Percentiles rank a stretch among this genome's conserved stretches.
phyloP scores from a whole-genome alignment of 1,140 invertebrate species.

The Eulimnadia texana region DNA sequence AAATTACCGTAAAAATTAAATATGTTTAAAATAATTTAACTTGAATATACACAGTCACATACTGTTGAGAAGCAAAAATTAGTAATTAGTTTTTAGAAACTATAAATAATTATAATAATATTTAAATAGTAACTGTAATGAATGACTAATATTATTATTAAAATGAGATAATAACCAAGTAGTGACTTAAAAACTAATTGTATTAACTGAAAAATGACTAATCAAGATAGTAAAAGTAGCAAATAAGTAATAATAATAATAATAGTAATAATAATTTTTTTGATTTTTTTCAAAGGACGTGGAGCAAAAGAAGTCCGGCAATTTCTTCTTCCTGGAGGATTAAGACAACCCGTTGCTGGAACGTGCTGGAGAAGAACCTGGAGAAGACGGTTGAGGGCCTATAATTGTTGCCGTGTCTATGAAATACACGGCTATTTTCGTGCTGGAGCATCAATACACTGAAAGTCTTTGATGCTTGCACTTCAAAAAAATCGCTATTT shows the following conservation, averaged over 20 bases:
- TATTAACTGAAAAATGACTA: no score
- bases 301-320: conserved; percentile 91
- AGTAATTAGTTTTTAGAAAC: not conserved
- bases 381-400: not conserved
- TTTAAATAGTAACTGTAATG: not conserved
- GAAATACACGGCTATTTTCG: not conserved
- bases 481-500: no score
- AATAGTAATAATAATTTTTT: not conserved
- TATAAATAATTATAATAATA: not conserved
- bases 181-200: no score
- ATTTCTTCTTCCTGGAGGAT: conserved; percentile 98
- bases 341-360: no score
- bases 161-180: no score
- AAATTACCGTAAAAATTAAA: conserved; percentile 16
- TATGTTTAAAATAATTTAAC: conserved; percentile 13
- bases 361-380: no score
- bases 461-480: not conserved
- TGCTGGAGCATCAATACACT: not conserved
- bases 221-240: no score
- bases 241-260: no score
- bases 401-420: not conserved
- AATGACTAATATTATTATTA: not conserved
- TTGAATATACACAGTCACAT: conserved; percentile 1
- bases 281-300: conserved; percentile 50
- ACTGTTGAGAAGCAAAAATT: not conserved